Conservation (phyloP, 2,888 invertebrate genomes). For the Frankliniella fusca region DNA sequence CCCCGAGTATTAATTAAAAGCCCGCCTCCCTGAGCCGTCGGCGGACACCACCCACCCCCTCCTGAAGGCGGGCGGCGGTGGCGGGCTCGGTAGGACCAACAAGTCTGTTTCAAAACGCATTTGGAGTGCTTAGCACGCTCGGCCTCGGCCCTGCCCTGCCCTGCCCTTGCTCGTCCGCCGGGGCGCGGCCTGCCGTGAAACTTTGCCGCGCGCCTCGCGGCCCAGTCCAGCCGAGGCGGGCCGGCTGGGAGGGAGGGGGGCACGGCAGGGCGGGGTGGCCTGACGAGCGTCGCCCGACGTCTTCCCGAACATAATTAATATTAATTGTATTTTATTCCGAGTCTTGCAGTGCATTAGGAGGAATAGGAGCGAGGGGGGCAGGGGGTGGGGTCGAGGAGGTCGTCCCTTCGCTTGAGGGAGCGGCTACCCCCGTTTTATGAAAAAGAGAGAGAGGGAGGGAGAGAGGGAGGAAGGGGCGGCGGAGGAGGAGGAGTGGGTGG, state of each 20-base stretch:
- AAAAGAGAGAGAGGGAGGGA: not conserved
- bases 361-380: not conserved
- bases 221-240: too few relatives aligned
- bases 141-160: not conserved
- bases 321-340: constrained; percentile 25
- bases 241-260: not conserved
- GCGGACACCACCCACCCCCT: too few relatives aligned
- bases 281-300: not conserved
- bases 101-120: constrained; percentile 13
- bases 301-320: constrained; percentile 20
- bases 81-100: not conserved
- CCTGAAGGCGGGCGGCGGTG: not conserved
- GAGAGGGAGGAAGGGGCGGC: not conserved
- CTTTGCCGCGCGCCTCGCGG: too few relatives aligned
- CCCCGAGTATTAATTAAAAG: constrained; percentile 8
- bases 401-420: not conserved
- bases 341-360: constrained; percentile 15
- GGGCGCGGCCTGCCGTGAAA: too few relatives aligned
- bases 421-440: not conserved
- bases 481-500: not conserved
- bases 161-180: too few relatives aligned
- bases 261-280: not conserved
- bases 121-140: not conserved
- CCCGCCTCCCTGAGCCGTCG: not conserved
- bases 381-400: not conserved